Percentiles rank a stretch among this genome's conserved stretches.
phyloP scores from a whole-genome alignment of 1,140 invertebrate species.

The Battus philenor region DNA sequence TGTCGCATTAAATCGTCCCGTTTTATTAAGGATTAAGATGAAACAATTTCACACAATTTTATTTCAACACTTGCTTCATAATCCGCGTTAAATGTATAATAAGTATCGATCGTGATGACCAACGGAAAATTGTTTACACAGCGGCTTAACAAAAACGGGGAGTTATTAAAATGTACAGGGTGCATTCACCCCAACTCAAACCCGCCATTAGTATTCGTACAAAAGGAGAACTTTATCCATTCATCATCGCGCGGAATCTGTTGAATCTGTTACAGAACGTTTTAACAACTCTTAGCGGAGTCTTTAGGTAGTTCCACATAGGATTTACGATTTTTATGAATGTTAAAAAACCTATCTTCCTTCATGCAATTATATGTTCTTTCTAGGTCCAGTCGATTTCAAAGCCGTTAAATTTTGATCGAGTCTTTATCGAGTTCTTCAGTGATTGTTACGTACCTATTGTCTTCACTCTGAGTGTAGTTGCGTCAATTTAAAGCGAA shows the following conservation, averaged over 20 bases:
- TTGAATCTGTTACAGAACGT: conserved; percentile 15
- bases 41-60: no score
- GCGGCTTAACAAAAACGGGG: conserved; percentile 7
- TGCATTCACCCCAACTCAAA: conserved; percentile 1
- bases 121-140: conserved; percentile 3
- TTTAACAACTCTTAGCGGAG: conserved; percentile 10
- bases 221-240: conserved; percentile 11
- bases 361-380: no score
- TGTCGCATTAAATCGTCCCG: no score
- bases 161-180: conserved; percentile 3
- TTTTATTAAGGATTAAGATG: no score
- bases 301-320: conserved; percentile 2
- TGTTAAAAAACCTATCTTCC: no score
- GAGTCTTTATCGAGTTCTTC: no score
- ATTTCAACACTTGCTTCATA: neutral
- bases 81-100: conserved; percentile 9
- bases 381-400: no score
- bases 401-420: no score
- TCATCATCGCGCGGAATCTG: conserved; percentile 15
- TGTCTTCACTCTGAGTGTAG: no score
- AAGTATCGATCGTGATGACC: conserved; percentile 8
- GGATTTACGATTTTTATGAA: neutral
- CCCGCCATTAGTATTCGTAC: conserved; percentile 3
- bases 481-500: no score
- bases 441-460: no score